Evolutionary conservation across 53 echinoderm and acorn worm species (phyloP).

Genomic region (Echinometra lucunter): DNA sequence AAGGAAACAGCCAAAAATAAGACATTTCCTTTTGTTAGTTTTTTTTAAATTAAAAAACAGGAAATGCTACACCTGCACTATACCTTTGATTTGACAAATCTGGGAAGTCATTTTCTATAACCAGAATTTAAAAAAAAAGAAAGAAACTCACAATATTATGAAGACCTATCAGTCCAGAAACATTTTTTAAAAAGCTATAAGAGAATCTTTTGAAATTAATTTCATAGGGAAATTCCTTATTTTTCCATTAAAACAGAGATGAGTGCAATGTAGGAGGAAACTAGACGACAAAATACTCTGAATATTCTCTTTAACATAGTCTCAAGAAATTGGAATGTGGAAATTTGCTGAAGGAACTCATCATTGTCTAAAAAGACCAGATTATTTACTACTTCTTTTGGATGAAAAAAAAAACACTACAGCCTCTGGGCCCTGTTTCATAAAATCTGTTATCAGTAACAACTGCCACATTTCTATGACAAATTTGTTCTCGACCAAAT

Average conservation of each 20-base stretch:
- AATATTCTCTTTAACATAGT: not conserved
- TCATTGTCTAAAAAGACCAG: not conserved
- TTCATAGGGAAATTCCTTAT: no score
- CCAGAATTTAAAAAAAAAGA: not conserved
- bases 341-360: not conserved
- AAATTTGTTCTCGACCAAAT: no score
- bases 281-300: not conserved
- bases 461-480: no score
- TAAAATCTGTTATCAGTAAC: no score
- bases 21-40: not conserved
- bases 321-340: not conserved
- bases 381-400: not conserved
- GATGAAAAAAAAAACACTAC: not conserved
- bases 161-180: no score
- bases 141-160: no score
- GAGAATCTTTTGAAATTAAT: no score
- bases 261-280: not conserved
- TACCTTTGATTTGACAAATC: not conserved
- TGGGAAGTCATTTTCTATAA: not conserved
- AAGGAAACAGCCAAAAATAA: no score
- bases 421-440: no score
- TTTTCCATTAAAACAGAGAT: not conserved
- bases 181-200: no score
- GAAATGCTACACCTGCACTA: not conserved
- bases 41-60: not conserved